Percentiles rank a stretch among this genome's conserved stretches.
phyloP scores from a whole-genome alignment of 2,888 invertebrate species.

The Calliscelio sp. region DNA sequence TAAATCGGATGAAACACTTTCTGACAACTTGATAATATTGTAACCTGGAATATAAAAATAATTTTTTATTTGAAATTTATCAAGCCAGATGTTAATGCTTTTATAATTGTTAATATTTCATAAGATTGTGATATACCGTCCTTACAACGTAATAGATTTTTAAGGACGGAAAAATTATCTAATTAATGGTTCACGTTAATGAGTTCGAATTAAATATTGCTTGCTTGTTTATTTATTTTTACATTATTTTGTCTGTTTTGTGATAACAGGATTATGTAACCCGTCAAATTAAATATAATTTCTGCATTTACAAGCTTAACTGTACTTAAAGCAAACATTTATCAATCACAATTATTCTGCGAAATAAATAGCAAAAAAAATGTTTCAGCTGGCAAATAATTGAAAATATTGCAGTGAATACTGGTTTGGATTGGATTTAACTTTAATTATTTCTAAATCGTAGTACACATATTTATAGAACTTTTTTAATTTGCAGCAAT shows the following conservation, averaged over 20 bases:
- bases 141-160: conserved; percentile 68
- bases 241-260: conserved; percentile 35
- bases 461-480: too few relatives aligned
- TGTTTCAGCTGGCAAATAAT: too few relatives aligned
- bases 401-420: too few relatives aligned
- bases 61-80: conserved; percentile 22
- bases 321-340: too few relatives aligned
- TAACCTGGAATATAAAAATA: conserved; percentile 32
- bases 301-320: not conserved
- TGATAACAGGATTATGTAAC: conserved; percentile 50
- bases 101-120: conserved; percentile 65
- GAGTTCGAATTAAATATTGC: conserved; percentile 57
- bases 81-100: conserved; percentile 52
- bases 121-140: conserved; percentile 47
- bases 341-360: too few relatives aligned
- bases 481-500: too few relatives aligned
- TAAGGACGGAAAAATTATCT: conserved; percentile 66
- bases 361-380: too few relatives aligned
- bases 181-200: conserved; percentile 58
- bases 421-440: too few relatives aligned
- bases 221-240: conserved; percentile 55
- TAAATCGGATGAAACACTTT: too few relatives aligned
- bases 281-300: conserved; percentile 30
- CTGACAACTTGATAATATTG: conserved; percentile 7
- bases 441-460: too few relatives aligned